These are phyloP conservation scores for Micronycteris hirsuta DNA, from an alignment of 2,113 vertebrate species.

Conservation along the genomic window DNA sequence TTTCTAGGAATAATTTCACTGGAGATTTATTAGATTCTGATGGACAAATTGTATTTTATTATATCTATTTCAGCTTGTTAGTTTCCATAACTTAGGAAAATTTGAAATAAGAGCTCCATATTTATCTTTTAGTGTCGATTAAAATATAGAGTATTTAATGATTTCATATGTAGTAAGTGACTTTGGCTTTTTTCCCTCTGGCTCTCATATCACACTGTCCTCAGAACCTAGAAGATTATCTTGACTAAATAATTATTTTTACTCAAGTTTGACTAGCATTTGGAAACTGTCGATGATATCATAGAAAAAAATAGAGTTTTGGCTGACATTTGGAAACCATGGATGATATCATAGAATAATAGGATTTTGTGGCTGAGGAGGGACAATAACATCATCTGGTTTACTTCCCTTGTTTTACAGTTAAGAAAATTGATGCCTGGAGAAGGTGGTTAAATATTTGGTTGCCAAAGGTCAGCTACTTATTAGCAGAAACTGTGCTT, in stretches of 20 bases:
- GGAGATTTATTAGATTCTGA: constrained; percentile 22
- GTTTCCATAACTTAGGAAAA: constrained; percentile 13
- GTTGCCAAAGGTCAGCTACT: neutral
- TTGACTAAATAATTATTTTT: constrained; percentile 41
- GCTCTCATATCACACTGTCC: neutral
- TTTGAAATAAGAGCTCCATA: neutral
- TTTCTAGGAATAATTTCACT: constrained; percentile 6
- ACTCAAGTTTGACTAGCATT: constrained; percentile 34
- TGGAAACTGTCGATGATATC: constrained; percentile 24
- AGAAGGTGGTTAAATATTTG: constrained; percentile 30
- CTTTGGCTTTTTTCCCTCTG: neutral
- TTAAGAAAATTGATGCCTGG: constrained; percentile 53
- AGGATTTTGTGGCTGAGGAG: neutral
- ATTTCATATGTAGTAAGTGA: constrained; percentile 28
- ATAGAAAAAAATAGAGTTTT: constrained; percentile 37
- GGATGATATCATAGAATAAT: constrained; percentile 47
- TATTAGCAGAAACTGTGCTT: neutral
- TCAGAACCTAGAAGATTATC: constrained; percentile 37
- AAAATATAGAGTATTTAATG: neutral
- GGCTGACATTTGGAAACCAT: constrained; percentile 46
- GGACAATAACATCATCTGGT: constrained; percentile 22
- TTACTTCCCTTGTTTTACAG: constrained; percentile 30
- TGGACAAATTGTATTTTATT: neutral
- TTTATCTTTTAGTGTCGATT: constrained; percentile 24
- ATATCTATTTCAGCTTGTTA: neutral